Conservation (phyloP, 2,888 invertebrate genomes). For the Neoitamus cyanurus region DNA sequence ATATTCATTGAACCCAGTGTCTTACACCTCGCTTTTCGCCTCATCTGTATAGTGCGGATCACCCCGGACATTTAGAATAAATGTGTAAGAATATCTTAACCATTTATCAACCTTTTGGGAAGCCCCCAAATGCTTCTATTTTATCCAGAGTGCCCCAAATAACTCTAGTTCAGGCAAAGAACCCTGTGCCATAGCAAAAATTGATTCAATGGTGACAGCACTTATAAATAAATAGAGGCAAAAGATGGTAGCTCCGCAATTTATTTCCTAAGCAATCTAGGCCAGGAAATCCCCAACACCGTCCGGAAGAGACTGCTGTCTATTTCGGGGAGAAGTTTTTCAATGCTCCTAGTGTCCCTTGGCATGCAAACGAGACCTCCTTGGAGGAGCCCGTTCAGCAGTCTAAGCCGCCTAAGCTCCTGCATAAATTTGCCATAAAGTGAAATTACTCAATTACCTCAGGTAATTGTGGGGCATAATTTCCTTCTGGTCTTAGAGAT, state of each 20-base stretch:
- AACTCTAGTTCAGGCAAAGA: not conserved
- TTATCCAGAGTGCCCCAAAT: not conserved
- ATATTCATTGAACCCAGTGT: not conserved
- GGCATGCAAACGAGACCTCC: not conserved
- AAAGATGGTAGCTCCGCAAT: not conserved
- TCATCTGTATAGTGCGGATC: not conserved
- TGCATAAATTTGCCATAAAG: conserved; percentile 29
- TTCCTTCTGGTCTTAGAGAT: not conserved
- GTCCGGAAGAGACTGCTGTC: not conserved
- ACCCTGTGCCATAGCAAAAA: not conserved
- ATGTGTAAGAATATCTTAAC: not conserved
- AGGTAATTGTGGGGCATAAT: conserved; percentile 24
- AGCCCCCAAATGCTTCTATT: not conserved
- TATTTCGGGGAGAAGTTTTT: not conserved
- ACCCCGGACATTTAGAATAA: not conserved
- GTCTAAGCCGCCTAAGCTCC: not conserved
- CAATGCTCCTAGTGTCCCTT: not conserved
- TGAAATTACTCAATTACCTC: conserved; percentile 27
- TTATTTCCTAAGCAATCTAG: not conserved
- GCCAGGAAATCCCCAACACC: not conserved
- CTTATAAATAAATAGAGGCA: not conserved
- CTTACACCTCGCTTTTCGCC: not conserved
- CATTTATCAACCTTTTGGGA: not conserved
- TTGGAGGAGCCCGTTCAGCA: not conserved
- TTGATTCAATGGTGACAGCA: not conserved